These are phyloP conservation scores for Anseranas semipalmata DNA, from an alignment of 2,113 vertebrate species.

Conservation along the genomic window DNA sequence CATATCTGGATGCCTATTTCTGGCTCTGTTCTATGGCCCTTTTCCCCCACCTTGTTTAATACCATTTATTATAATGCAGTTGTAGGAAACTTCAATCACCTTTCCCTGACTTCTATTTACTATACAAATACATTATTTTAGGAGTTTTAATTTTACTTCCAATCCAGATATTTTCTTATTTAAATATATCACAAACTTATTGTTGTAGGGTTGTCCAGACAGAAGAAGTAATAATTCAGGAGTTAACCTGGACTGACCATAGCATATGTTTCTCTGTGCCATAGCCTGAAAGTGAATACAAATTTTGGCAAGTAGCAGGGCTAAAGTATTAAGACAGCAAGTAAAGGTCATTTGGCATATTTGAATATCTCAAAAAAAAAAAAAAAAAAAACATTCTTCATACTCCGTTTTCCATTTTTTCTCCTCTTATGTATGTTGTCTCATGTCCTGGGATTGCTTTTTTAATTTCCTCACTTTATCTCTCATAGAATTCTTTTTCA, in stretches of 20 bases:
- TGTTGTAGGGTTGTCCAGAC: rapidly evolving
- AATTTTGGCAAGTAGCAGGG: neutral
- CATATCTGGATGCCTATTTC: neutral
- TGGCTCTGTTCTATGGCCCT: neutral
- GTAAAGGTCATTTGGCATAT: neutral
- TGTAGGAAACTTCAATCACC: neutral
- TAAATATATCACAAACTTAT: neutral
- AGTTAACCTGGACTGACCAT: rapidly evolving
- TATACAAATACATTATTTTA: neutral
- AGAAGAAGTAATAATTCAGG: neutral
- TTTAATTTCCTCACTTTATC: neutral
- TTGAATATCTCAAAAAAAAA: too few species aligned
- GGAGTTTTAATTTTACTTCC: neutral
- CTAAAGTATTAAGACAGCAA: neutral
- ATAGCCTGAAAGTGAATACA: neutral
- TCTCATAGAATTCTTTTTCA: neutral
- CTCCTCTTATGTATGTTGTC: neutral
- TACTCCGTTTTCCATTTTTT: neutral
- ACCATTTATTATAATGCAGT: neutral
- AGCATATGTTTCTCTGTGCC: rapidly evolving
- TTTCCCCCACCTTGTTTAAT: neutral
- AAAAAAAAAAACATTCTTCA: too few species aligned
- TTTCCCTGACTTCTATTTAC: neutral
- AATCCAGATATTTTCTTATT: neutral
- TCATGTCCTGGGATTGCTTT: neutral